Percentiles rank a stretch among this genome's conserved stretches.
Evolutionary conservation across 1,140 invertebrate genomes (phyloP).

Genomic region (Stegodyphus mimosarum): DNA sequence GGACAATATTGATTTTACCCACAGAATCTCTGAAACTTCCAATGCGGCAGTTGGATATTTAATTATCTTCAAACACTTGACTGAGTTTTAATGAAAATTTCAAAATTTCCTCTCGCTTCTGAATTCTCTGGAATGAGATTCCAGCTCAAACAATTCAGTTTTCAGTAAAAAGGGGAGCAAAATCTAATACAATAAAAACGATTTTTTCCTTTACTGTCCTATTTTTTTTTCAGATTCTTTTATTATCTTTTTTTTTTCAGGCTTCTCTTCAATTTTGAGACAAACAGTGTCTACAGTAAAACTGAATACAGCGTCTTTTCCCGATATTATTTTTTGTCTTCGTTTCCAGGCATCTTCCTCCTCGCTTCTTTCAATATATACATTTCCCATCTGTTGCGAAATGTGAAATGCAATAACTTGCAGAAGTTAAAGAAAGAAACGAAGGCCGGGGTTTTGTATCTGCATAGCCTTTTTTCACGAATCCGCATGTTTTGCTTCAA

Average conservation of each 20-base stretch:
- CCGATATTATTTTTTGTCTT: conserved; percentile 27
- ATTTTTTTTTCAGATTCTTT: conserved; percentile 1
- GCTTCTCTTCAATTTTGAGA: conserved; percentile 49
- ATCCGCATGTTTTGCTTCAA: too few species aligned
- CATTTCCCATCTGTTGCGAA: conserved; percentile 50
- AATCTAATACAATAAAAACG: conserved; percentile 51
- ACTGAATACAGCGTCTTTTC: conserved; percentile 44
- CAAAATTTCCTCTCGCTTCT: conserved; percentile 24
- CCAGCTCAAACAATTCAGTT: conserved; percentile 34
- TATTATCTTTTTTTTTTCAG: conserved; percentile 9
- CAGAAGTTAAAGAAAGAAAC: conserved; percentile 4
- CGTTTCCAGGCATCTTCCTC: conserved; percentile 11
- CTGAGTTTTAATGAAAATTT: conserved; percentile 60
- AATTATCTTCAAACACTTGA: conserved; percentile 60
- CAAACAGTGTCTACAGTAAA: conserved; percentile 43
- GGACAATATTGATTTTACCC: conserved; percentile 41
- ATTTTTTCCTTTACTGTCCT: conserved; percentile 31
- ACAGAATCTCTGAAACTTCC: background rate
- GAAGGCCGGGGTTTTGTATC: conserved; percentile 24
- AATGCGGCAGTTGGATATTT: conserved; percentile 52
- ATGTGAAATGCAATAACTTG: conserved; percentile 55
- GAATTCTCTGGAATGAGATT: conserved; percentile 5
- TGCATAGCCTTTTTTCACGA: conserved; percentile 21
- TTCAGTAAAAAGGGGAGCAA: background rate
- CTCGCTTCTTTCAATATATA: conserved; percentile 55